Base-by-base conservation (phyloP, 2,888 invertebrate species). In the Lamellibrachia columna region DNA sequence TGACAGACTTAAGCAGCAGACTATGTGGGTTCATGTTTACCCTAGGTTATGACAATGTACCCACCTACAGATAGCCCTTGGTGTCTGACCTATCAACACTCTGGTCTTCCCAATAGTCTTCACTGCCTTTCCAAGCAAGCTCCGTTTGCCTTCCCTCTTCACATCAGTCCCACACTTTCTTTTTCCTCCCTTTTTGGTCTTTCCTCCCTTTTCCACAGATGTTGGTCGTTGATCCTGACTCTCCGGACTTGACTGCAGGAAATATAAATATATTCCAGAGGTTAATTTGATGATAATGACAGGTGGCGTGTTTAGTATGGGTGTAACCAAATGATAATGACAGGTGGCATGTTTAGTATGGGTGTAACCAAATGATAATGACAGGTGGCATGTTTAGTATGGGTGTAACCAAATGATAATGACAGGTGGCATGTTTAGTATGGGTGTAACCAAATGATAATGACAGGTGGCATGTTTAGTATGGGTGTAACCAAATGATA, bases 61-160 rank as follows among this genome's bases (percentile, higher is more conserved):
- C n/a, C 15, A 75, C 75, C 75, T 75, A n/a, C 75, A 75, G 75
- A 75, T 75, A 22, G 75, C 75, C 75, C 22, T 15, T n/a, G 75
- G 75, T 75, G 75, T 75, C 75, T 75, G 75, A 75, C 75, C 75
- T 22, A 75, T 75, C 75, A 75, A 75, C 75, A 75, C 75, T 22
- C 75, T 11, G 22, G 15, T n/a, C 22, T 75, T 75, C 75, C 75
- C 75, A 75, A 75, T 75, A 22, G 75, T 75, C 75, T 22, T 75
- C 3, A 15, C 75, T 6, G 75, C 75, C 75, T 22, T 75, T n/a
- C 75, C 75, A 22, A 75, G 75, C 22, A 75, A n/a, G 6, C 75
- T n/a, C 22, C n/a, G 75, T 75, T 75, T 75, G 22, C 22, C 22
- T 75, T 75, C 75, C 15, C 22, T 22, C 75, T 40, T 40, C 40